These are phyloP conservation scores for Scalopus aquaticus DNA, from an alignment of 2,113 vertebrate species.

Conservation along the genomic window DNA sequence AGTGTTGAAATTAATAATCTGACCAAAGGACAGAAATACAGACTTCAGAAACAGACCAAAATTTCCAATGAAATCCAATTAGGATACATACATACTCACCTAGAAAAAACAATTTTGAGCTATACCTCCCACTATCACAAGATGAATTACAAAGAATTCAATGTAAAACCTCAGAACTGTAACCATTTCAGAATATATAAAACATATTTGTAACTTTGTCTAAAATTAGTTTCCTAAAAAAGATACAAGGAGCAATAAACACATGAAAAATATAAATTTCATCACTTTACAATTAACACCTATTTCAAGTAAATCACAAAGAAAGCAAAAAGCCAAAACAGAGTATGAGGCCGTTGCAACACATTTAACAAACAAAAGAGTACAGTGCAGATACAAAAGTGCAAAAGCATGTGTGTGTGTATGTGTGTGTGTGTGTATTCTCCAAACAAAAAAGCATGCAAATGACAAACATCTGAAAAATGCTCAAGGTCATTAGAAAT, in stretches of 20 bases:
- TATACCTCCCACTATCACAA: neutral
- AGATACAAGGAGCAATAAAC: neutral
- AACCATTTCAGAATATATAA: neutral
- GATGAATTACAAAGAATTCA: neutral
- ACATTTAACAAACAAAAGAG: neutral
- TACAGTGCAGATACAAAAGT: neutral
- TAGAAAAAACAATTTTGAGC: neutral
- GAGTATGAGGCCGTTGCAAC: neutral
- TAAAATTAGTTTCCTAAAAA: neutral
- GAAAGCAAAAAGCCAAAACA: neutral
- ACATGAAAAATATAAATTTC: conserved; percentile 4
- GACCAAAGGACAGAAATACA: neutral
- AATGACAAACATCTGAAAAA: neutral
- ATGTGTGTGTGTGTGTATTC: neutral
- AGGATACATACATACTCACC: neutral
- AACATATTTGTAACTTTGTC: neutral
- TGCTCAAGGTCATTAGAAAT: neutral
- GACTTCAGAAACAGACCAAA: neutral
- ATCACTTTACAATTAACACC: neutral
- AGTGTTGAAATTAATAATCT: neutral
- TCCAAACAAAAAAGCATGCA: neutral
- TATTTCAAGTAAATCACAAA: conserved; percentile 21
- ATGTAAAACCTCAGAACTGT: neutral
- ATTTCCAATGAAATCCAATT: neutral
- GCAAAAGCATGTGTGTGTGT: neutral